Conservation (phyloP, 2,113 vertebrate genomes). For the Bufo gargarizans region DNA sequence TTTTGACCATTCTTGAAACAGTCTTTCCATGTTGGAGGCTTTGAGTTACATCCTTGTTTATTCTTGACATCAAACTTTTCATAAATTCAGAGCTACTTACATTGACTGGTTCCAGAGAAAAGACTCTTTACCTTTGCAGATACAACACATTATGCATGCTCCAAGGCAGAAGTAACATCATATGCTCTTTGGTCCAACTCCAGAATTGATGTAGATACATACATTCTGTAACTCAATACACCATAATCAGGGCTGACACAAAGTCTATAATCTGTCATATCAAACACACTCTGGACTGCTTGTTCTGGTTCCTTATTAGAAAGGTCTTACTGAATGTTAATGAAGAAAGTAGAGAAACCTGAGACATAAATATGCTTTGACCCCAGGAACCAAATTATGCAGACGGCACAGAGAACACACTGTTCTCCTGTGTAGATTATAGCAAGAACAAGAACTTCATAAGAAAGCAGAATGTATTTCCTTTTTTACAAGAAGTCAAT, state of each 20-base stretch:
- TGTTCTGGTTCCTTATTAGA: not conserved
- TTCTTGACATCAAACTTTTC: not conserved
- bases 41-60: not conserved
- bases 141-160: not conserved
- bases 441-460: not conserved
- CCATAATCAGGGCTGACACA: not conserved
- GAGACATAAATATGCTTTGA: not conserved
- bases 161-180: not conserved
- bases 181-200: not conserved
- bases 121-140: not conserved
- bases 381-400: not conserved
- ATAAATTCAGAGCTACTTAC: not conserved
- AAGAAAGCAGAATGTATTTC: not conserved
- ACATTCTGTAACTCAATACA: not conserved
- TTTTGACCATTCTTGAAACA: not conserved
- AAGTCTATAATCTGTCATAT: not conserved
- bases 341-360: not conserved
- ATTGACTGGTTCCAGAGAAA: not conserved
- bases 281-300: not conserved
- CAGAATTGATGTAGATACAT: not conserved
- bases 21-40: not conserved
- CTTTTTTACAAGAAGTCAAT: not conserved
- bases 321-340: constrained; percentile 21
- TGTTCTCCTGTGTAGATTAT: not conserved
- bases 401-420: not conserved